Base-by-base conservation (phyloP, 1,140 invertebrate genomes). In the Andrena cerasifolii region DNA sequence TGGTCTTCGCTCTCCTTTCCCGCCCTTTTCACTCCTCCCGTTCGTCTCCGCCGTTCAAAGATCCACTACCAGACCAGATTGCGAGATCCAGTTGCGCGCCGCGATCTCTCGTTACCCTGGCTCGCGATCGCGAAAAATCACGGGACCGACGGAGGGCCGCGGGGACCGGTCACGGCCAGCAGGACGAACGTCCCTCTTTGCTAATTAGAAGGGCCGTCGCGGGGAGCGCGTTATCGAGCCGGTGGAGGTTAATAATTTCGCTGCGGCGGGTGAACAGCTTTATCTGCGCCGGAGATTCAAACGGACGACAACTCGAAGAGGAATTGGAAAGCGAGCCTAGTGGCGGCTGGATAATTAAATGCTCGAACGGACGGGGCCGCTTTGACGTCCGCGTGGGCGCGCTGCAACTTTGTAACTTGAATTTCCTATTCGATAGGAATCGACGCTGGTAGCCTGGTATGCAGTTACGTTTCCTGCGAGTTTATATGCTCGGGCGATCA, bases 21-120 rank as follows among this genome's bases (percentile, higher is more conserved):
- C 26, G 45, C 49, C 47, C 56, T 10, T 53, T 26, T 40, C 36
- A 21, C 47, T 40, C 24, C 26, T 8, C 36, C 40, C 36, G 24
- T 36, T 40, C 24, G n/a, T 8, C 36, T 31, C 43, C 63, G 3
- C 26, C 56, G 10, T 18, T 7, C 21, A 28, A 21, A 24, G 78
- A 65, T 80, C 65, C 73, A 66, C 54, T 43, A 28, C 33, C 61
- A 62, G 82, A 83, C 80, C 74, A 78, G 81, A 83, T 83, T 67
- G 51, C 81, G 79, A 40, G 36, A 83, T 73, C 75, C 74, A 78
- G 67, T 83, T 83, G 43, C 28, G 36, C 51, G n/a, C 56, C 59
- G 45, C 67, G 51, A 67, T 66, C 72, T 82, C 80, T 53, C 72
- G 53, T 72, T 73, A 81, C 62, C 49, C 21, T 40, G 51, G 66